Conservation (phyloP, 2,888 invertebrate species). For the Callosobruchus maculatus region DNA sequence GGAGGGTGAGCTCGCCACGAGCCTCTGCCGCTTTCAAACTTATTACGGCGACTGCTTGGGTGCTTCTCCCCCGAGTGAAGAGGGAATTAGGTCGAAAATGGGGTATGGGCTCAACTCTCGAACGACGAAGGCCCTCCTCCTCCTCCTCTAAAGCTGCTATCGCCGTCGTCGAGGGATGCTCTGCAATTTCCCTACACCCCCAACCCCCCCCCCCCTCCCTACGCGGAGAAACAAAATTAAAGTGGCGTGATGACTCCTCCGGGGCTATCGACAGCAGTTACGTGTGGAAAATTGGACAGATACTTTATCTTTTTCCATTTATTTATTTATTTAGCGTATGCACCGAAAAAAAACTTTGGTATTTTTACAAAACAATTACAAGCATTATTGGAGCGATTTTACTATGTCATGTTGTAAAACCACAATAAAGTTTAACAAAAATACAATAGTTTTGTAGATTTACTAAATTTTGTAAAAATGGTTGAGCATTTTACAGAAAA, state of each 20-base stretch:
- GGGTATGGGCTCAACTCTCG: not conserved
- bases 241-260: not conserved
- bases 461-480: too few species aligned
- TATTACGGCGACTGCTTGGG: not conserved
- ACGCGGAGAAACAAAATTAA: not conserved
- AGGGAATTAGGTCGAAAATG: not conserved
- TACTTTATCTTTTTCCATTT: too few species aligned
- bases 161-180: not conserved
- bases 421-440: too few species aligned
- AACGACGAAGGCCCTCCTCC: too few species aligned
- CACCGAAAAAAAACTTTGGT: too few species aligned
- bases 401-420: too few species aligned
- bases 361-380: too few species aligned
- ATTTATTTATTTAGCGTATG: too few species aligned
- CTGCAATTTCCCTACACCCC: not conserved
- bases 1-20: not conserved
- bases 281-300: not conserved
- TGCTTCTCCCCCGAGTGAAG: not conserved
- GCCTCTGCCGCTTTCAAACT: not conserved
- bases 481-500: too few species aligned
- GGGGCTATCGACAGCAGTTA: not conserved
- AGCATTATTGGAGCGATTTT: too few species aligned
- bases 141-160: not conserved
- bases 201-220: not conserved
- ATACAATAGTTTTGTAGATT: too few species aligned